Evolutionary conservation across 2,888 invertebrate species (phyloP).

Genomic region (Agriopis leucophaearia): DNA sequence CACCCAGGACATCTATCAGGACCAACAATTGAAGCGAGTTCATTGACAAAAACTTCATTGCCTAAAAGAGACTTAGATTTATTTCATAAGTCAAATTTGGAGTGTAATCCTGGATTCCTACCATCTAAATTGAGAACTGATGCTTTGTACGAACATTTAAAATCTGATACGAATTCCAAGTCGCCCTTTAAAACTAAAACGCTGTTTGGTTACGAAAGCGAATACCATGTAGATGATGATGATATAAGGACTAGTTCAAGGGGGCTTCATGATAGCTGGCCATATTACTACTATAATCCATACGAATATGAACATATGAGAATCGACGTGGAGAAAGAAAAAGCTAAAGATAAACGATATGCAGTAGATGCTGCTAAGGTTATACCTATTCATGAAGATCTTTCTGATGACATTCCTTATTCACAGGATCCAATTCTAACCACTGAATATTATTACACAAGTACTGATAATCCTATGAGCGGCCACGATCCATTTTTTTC

Average conservation of each 20-base stretch:
- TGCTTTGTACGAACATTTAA: slow-evolving; percentile 58
- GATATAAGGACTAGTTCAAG: slow-evolving; percentile 68
- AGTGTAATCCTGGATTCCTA: slow-evolving; percentile 50
- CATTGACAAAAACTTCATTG: slow-evolving; percentile 11
- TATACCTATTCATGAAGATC: slow-evolving; percentile 72
- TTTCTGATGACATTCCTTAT: slow-evolving; percentile 59
- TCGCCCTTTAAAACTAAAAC: slow-evolving; percentile 49
- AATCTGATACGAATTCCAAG: slow-evolving; percentile 60
- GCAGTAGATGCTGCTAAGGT: slow-evolving; percentile 51
- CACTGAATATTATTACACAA: slow-evolving; percentile 40
- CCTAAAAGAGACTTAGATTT: slow-evolving; percentile 45
- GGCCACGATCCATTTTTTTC: slow-evolving; percentile 73
- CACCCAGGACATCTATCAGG: slow-evolving; percentile 17
- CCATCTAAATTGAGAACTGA: slow-evolving; percentile 56
- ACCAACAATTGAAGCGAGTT: slow-evolving; percentile 18
- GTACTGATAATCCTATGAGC: slow-evolving; percentile 64
- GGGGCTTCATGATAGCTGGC: slow-evolving; percentile 65
- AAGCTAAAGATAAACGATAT: slow-evolving; percentile 73
- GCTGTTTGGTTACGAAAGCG: slow-evolving; percentile 47
- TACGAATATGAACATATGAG: slow-evolving; percentile 68
- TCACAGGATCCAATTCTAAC: slow-evolving; percentile 39
- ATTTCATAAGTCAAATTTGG: slow-evolving; percentile 54
- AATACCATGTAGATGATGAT: slow-evolving; percentile 58
- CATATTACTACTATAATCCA: slow-evolving; percentile 66
- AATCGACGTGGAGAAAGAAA: slow-evolving; percentile 57